Evolutionary conservation across 2,797 vertebrate genomes (phyloP).

Genomic region (Oreochromis grahami): DNA sequence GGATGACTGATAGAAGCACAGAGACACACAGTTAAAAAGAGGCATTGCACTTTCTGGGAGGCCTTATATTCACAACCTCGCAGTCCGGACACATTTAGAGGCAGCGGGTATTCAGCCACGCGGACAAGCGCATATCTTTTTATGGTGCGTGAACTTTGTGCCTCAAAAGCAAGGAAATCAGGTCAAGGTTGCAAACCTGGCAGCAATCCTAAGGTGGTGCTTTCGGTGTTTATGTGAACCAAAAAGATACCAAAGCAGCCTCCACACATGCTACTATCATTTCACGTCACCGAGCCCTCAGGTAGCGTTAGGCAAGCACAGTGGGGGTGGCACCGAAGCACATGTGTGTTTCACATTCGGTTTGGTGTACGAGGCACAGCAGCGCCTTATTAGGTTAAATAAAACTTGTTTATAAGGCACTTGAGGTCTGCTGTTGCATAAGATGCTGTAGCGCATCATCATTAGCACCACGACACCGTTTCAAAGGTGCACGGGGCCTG

Average conservation of each 20-base stretch:
- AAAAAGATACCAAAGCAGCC: not conserved
- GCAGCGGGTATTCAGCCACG: not conserved
- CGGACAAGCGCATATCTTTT: not conserved
- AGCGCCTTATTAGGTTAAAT: not conserved
- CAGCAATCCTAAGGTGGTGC: too few relatives aligned
- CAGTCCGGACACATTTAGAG: not conserved
- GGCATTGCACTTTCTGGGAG: not conserved
- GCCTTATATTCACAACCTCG: not conserved
- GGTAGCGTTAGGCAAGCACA: not conserved
- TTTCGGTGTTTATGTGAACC: not conserved
- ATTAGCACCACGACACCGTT: not conserved
- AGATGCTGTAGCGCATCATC: not conserved
- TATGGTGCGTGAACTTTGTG: not conserved
- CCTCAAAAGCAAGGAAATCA: not conserved
- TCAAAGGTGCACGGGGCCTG: not conserved
- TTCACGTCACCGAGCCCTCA: not conserved
- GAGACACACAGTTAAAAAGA: not conserved
- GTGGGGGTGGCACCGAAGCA: not conserved
- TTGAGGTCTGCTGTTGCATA: not conserved
- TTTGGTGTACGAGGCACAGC: not conserved
- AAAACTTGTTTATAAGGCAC: conserved; percentile 5
- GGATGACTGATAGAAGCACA: not conserved
- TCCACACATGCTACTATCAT: not conserved
- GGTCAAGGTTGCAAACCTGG: not conserved
- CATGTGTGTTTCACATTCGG: not conserved